A percentile compares a stretch with the other conserved stretches of the same genome.
Conservation (phyloP, 2,113 vertebrate species). For the Theristicus caerulescens region DNA sequence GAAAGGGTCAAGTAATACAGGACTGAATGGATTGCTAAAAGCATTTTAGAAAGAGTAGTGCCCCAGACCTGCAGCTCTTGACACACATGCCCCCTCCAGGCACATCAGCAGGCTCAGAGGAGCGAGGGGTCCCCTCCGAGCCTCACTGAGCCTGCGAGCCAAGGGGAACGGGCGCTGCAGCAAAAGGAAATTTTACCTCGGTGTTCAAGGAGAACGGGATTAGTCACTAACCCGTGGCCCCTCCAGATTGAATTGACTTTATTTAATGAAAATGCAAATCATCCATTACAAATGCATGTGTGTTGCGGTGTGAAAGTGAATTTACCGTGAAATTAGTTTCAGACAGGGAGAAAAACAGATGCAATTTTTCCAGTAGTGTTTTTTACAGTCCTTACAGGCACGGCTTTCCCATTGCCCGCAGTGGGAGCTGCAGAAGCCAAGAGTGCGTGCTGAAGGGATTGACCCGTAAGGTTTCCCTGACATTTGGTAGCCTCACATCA, state of each 20-base stretch:
- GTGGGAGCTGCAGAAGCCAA: background rate
- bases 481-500: background rate
- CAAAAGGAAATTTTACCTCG: rapidly evolving
- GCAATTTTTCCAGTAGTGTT: background rate
- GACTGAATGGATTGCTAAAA: background rate
- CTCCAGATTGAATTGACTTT: background rate
- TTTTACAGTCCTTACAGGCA: background rate
- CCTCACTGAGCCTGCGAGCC: rapidly evolving
- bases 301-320: background rate
- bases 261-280: background rate
- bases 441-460: background rate
- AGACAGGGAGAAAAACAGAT: background rate
- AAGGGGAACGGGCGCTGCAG: background rate
- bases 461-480: background rate
- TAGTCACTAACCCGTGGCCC: background rate
- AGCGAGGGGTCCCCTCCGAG: background rate
- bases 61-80: background rate
- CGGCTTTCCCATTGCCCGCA: background rate
- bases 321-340: background rate
- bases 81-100: background rate
- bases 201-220: background rate
- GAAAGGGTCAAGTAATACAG: background rate
- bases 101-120: background rate
- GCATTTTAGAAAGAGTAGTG: background rate
- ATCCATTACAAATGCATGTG: background rate